A percentile compares a stretch with the other conserved stretches of the same genome.
phyloP scores from a whole-genome alignment of 2,113 vertebrate genomes.

The Cygnus buccinator region DNA sequence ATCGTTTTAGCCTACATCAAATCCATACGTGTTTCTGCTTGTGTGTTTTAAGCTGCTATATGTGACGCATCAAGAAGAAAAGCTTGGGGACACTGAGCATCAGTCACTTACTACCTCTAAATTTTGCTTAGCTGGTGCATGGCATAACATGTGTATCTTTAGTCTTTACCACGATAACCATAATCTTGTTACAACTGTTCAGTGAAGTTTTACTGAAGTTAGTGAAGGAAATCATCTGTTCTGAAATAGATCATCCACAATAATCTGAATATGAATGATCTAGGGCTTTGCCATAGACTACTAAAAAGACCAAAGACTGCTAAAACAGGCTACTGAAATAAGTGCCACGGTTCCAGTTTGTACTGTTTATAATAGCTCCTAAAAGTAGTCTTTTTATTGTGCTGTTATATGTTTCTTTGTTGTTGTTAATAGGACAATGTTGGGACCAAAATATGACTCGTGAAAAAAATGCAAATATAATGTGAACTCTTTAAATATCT shows the following conservation, averaged over 20 bases:
- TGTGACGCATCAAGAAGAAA: background rate
- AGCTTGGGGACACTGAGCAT: background rate
- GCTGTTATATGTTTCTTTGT: fast-evolving
- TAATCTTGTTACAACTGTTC: fast-evolving
- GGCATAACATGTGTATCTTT: fast-evolving
- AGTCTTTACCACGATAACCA: fast-evolving
- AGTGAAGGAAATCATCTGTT: fast-evolving
- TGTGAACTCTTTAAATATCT: background rate
- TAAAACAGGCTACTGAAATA: background rate
- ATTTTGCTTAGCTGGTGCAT: too few relatives aligned
- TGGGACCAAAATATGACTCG: background rate
- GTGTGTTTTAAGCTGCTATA: fast-evolving
- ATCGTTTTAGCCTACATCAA: background rate
- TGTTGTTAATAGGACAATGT: background rate
- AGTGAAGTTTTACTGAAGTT: background rate
- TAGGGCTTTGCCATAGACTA: background rate
- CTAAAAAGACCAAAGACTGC: background rate
- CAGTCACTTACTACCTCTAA: background rate
- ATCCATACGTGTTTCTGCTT: fast-evolving
- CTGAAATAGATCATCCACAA: fast-evolving
- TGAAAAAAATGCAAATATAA: background rate
- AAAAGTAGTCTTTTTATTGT: background rate
- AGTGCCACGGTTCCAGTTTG: fast-evolving
- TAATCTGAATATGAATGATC: background rate
- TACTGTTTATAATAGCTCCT: background rate